These are phyloP conservation scores for Lagorchestes hirsutus DNA, from an alignment of 2,797 vertebrate species.

Conservation along the genomic window DNA sequence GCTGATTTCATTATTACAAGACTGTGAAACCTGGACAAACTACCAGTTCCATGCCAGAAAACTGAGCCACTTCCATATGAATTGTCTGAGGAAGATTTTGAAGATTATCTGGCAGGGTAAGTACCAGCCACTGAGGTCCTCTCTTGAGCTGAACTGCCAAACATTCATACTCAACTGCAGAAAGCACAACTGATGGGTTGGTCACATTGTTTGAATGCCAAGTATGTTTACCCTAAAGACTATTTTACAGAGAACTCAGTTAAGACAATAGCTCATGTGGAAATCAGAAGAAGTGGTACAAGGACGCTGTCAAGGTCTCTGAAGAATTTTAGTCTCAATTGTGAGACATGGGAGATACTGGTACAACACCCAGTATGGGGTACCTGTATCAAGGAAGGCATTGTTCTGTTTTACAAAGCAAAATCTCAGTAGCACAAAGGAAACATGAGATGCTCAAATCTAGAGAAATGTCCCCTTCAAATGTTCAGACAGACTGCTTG, in stretches of 20 bases:
- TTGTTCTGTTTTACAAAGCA: background rate
- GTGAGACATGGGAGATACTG: background rate
- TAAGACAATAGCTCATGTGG: background rate
- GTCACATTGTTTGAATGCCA: background rate
- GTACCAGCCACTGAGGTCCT: background rate
- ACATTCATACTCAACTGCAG: background rate
- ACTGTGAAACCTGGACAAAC: background rate
- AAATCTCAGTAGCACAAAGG: background rate
- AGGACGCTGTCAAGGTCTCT: no score
- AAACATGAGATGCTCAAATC: background rate
- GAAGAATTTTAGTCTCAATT: background rate
- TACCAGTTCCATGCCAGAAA: background rate
- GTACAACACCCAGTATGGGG: background rate
- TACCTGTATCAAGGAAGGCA: background rate
- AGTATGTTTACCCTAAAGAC: background rate
- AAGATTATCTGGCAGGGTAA: background rate
- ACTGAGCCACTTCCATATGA: background rate
- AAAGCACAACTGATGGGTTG: background rate
- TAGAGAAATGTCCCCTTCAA: background rate
- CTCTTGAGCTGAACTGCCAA: background rate
- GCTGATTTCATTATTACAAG: background rate
- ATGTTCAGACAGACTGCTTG: background rate
- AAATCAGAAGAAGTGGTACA: background rate
- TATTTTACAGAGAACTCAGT: background rate
- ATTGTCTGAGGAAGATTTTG: background rate